Evolutionary conservation across 2,113 vertebrate species (phyloP).

Genomic region (Urocolius indicus): DNA sequence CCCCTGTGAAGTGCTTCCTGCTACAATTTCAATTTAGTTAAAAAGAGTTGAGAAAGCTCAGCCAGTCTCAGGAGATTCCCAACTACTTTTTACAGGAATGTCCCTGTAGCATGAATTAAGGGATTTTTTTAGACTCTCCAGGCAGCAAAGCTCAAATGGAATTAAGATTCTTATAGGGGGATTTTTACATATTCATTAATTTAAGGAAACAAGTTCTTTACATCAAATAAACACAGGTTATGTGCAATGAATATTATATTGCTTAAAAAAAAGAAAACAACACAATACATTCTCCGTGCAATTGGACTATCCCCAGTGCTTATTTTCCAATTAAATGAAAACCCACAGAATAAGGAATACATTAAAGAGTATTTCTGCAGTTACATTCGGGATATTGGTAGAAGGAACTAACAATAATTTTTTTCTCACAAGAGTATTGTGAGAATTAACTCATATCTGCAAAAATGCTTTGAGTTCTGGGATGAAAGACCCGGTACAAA

Average conservation of each 20-base stretch:
- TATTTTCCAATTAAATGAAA: constrained; percentile 54
- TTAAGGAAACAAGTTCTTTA: background rate
- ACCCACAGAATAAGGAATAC: background rate
- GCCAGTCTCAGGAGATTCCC: background rate
- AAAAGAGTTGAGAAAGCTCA: background rate
- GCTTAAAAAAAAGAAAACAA: background rate
- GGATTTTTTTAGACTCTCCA: background rate
- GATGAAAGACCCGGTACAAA: background rate
- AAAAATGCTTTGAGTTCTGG: background rate
- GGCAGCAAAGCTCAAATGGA: background rate
- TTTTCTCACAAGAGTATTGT: background rate
- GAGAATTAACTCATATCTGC: constrained; percentile 28
- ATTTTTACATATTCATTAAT: background rate
- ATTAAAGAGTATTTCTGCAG: background rate
- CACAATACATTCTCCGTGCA: background rate
- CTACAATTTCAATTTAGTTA: background rate
- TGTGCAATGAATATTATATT: background rate
- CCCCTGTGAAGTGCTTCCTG: background rate
- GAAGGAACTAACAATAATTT: background rate
- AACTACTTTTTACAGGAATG: background rate
- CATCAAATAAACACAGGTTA: background rate
- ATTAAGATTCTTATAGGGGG: background rate
- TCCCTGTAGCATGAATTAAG: background rate
- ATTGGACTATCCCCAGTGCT: constrained; percentile 34
- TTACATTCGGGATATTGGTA: constrained; percentile 34